Evolutionary conservation across 2,113 vertebrate species (phyloP), one percentile per base, ranked within the genome.

Genomic region (Ptilorrhoa leucosticta): DNA sequence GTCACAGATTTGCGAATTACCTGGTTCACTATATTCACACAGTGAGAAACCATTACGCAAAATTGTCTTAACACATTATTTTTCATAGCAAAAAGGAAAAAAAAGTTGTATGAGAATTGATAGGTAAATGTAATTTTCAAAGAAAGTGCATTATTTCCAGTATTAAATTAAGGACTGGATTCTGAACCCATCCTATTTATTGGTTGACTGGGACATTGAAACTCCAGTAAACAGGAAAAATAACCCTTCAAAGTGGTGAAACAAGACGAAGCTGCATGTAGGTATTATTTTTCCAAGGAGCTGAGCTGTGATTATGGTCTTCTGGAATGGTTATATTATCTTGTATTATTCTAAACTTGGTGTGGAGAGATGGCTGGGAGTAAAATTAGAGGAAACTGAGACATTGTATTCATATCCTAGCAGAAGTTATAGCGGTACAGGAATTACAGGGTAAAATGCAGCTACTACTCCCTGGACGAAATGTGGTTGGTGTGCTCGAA

Each of bases 401-500:
- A 50, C 13, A 12, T 9, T 27, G 6, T 13, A 65, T 23, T 65
- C 22, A 33, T 23, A 51, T 44, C 15, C 68, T 40, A 51, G 20
- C 26, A 58, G 33, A 33, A 72, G 13, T 17, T 15, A 33, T 4
- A 65, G 23, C 2, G 3, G 31, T 39, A 51, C 11, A 13, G 42
- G 28, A 73, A 33, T 51, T 24, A 33, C 1, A 39, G 44, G 33
- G 33, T 28, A 81, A 81, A 89, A 58, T 27, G 2, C 22, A 65
- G 18, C 14, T 42, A 26, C 15, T 27, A 8, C 10, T 64, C 17
- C 58, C 26, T 48, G 27, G 40, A 31, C 33, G 22, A 33, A 58
- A 51, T 51, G 39, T 5, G 3, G 11, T 23, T 30, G 39, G 31
- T 22, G 21, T 18, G 11, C 9, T 53, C 11, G 0, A 7, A 30